Conservation (phyloP, 2,113 vertebrate species). For the Manacus vitellinus region DNA sequence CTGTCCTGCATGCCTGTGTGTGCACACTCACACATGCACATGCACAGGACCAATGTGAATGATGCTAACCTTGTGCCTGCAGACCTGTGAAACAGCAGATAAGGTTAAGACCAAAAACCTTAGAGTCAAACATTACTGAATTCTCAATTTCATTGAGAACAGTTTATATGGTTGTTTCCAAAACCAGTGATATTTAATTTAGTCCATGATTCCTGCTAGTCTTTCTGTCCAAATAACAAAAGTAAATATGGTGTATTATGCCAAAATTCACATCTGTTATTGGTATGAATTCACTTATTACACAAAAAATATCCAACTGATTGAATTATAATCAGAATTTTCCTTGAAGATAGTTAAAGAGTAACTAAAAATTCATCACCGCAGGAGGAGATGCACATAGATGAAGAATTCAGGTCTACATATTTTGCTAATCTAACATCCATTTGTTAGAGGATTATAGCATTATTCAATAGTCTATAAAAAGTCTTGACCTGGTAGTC, state of each 20-base stretch:
- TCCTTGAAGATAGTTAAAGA: background rate
- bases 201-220: background rate
- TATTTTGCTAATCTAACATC: background rate
- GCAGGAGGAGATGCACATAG: background rate
- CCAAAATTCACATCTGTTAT: background rate
- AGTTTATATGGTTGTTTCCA: background rate
- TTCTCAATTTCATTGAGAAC: background rate
- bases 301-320: background rate
- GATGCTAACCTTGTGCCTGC: background rate
- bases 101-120: background rate
- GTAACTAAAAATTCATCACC: background rate
- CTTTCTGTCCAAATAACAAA: background rate
- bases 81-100: background rate
- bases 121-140: background rate
- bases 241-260: background rate
- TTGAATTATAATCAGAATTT: background rate
- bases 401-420: background rate
- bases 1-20: accelerated
- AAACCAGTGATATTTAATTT: background rate
- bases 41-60: background rate
- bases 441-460: background rate
- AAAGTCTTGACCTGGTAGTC: background rate
- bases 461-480: background rate
- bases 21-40: accelerated
- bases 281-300: background rate